phyloP scores from a whole-genome alignment of 2,797 vertebrate genomes.

The Harpagifer antarcticus region DNA sequence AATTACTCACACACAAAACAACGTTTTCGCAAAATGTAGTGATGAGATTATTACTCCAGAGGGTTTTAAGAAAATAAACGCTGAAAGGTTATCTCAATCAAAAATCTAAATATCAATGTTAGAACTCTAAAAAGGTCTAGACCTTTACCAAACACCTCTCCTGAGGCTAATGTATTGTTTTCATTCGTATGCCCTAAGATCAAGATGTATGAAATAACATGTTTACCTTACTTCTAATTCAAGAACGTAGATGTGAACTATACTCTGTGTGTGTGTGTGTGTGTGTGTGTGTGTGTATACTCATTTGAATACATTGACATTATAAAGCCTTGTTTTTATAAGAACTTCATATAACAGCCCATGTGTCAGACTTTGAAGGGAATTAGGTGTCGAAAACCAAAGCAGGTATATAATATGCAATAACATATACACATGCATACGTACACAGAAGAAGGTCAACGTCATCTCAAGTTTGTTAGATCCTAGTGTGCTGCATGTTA shows the following conservation, averaged over 20 bases:
- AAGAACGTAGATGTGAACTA: conserved; percentile 10
- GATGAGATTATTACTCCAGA: conserved; percentile 9
- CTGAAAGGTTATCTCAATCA: conserved; percentile 47
- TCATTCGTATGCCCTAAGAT: conserved; percentile 9
- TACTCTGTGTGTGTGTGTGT: conserved; percentile 15
- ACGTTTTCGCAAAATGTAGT: conserved; percentile 9
- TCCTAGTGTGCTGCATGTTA: neutral
- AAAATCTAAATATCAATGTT: conserved; percentile 35
- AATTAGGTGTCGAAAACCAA: conserved; percentile 38
- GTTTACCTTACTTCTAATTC: conserved; percentile 14
- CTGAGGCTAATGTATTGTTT: conserved; percentile 28
- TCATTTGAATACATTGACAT: conserved; percentile 67
- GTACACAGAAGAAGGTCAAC: conserved; percentile 11
- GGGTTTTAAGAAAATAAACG: conserved; percentile 18
- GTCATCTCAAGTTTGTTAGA: neutral
- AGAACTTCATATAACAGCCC: conserved; percentile 39
- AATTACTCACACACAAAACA: conserved; percentile 7
- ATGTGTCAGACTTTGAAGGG: conserved; percentile 54
- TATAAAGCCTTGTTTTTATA: conserved; percentile 51
- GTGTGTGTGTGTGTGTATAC: conserved; percentile 9
- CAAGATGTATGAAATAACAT: neutral
- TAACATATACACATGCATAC: conserved; percentile 4
- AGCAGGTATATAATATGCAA: conserved; percentile 18
- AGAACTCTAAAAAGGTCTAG: conserved; percentile 10
- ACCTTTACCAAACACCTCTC: conserved; percentile 30